These are phyloP conservation scores for Zelostemma sp. DNA, from an alignment of 1,140 invertebrate species.

Conservation along the genomic window DNA sequence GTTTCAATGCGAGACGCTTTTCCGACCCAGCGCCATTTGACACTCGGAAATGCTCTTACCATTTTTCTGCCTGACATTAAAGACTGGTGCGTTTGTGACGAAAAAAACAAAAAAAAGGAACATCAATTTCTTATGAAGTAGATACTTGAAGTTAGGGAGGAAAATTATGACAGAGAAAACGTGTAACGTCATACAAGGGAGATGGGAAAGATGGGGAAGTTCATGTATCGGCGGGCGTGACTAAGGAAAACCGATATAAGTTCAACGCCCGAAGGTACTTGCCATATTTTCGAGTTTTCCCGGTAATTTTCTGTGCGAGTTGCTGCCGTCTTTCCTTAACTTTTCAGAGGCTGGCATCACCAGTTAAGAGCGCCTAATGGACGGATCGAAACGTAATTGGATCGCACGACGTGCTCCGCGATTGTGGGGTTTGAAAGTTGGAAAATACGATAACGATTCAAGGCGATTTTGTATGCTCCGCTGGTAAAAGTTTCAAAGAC, in stretches of 20 bases:
- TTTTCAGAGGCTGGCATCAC: constrained; percentile 38
- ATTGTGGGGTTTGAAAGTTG: constrained; percentile 39
- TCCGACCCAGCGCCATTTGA: too few species aligned
- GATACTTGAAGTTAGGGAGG: too few species aligned
- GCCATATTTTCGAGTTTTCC: constrained; percentile 55
- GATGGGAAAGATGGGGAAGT: not conserved
- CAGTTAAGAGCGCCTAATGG: constrained; percentile 45
- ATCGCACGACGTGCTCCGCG: constrained; percentile 34
- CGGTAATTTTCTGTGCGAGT: constrained; percentile 58
- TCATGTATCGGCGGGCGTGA: constrained; percentile 8
- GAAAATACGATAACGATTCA: constrained; percentile 41
- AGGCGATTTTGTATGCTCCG: constrained; percentile 35
- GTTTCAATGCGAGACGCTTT: not conserved
- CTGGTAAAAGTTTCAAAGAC: constrained; percentile 22
- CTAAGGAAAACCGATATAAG: not conserved
- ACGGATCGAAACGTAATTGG: constrained; percentile 47
- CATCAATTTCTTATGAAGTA: too few species aligned
- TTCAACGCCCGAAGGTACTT: constrained; percentile 24
- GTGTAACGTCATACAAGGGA: too few species aligned
- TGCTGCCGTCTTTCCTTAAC: constrained; percentile 40
- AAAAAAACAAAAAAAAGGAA: too few species aligned
- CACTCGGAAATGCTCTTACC: not conserved
- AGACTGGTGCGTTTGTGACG: too few species aligned
- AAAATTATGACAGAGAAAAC: too few species aligned
- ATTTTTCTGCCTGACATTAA: too few species aligned